Percentiles rank a stretch among this genome's conserved stretches.
Evolutionary conservation across 2,113 vertebrate genomes (phyloP).

Genomic region (Elachura formosa): DNA sequence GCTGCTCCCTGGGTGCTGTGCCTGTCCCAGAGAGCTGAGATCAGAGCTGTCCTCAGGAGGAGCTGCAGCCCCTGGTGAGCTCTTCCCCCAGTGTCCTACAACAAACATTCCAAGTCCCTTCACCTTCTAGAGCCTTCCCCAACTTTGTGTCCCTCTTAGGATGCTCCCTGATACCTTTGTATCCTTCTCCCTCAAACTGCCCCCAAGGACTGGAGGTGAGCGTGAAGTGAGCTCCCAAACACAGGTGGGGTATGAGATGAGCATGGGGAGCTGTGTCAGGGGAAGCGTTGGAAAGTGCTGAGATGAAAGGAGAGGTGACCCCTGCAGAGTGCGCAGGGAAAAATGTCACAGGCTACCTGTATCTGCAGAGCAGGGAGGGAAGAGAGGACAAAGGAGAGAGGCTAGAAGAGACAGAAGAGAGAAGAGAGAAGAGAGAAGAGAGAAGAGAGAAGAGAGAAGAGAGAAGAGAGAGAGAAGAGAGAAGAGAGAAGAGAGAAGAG

Average conservation of each 20-base stretch:
- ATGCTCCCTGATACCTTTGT: not conserved
- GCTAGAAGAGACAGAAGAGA: not conserved
- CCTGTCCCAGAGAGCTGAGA: not conserved
- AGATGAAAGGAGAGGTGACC: not conserved
- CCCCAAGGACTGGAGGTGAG: not conserved
- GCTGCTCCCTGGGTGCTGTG: not conserved
- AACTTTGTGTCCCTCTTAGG: not conserved
- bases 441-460: too few relatives aligned
- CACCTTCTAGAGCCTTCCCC: not conserved
- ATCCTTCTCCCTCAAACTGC: not conserved
- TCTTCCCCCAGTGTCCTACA: not conserved
- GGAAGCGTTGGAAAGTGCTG: not conserved
- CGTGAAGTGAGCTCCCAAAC: not conserved
- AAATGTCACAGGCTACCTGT: not conserved
- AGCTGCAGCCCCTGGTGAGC: not conserved
- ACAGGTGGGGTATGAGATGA: not conserved
- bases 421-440: not conserved
- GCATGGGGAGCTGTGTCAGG: not conserved
- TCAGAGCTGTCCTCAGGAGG: accelerated
- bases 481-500: not conserved
- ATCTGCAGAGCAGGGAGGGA: not conserved
- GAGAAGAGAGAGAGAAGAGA: too few relatives aligned
- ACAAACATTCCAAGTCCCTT: too few relatives aligned
- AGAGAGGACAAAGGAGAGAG: not conserved
- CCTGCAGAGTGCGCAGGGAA: not conserved